Percentiles rank a stretch among this genome's conserved stretches.
Evolutionary conservation across 2,888 invertebrate genomes (phyloP).

Genomic region (Acleris literana): DNA sequence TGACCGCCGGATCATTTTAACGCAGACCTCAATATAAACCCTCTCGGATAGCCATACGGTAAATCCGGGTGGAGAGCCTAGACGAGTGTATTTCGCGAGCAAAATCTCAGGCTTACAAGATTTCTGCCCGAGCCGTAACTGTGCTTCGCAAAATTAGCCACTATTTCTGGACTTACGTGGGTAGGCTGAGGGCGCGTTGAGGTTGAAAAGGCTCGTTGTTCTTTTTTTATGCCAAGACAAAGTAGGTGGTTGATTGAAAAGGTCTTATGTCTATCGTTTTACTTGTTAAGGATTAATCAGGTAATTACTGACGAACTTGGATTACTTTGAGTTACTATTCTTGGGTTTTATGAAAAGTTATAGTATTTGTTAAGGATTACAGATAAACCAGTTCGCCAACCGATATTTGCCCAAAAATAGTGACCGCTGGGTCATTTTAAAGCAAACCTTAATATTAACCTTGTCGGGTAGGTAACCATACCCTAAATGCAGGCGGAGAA

Average conservation of each 20-base stretch:
- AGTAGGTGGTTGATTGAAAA: too few species aligned
- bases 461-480: background rate
- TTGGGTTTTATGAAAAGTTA: too few species aligned
- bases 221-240: too few species aligned
- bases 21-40: background rate
- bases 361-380: too few species aligned
- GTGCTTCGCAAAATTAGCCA: constrained; percentile 30
- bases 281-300: too few species aligned
- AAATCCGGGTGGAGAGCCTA: constrained; percentile 5
- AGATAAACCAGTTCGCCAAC: too few species aligned
- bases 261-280: too few species aligned
- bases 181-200: constrained; percentile 7
- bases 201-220: background rate
- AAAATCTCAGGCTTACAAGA: constrained; percentile 28
- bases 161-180: constrained; percentile 28
- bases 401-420: too few species aligned
- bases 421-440: background rate
- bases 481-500: constrained; percentile 5
- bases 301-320: too few species aligned
- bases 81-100: constrained; percentile 1
- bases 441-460: background rate
- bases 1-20: background rate
- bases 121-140: constrained; percentile 26
- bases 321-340: too few species aligned
- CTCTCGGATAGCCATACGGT: constrained; percentile 5